A percentile compares a stretch with the other conserved stretches of the same genome.
phyloP scores from a whole-genome alignment of 2,113 vertebrate species.

The Nerophis lumbriciformis region DNA sequence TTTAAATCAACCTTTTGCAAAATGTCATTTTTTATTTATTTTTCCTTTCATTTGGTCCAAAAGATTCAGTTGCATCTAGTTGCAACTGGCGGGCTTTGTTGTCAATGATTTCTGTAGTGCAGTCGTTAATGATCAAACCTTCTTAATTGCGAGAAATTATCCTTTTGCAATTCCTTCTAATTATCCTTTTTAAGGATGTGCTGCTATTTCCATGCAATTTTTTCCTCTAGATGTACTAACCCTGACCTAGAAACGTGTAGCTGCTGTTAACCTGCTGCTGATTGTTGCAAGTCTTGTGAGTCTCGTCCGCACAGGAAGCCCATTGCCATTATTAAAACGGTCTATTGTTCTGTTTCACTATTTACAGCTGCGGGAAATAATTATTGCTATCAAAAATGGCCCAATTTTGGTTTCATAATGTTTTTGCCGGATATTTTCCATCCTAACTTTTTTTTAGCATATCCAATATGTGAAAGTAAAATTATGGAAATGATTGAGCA shows the following conservation, averaged over 20 bases:
- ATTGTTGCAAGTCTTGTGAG: constrained; percentile 49
- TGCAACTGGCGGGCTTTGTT: not conserved
- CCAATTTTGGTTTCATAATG: constrained; percentile 46
- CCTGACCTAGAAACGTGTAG: constrained; percentile 31
- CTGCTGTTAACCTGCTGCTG: constrained; percentile 53
- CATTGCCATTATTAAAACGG: constrained; percentile 57
- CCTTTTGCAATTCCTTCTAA: constrained; percentile 19
- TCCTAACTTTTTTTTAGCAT: constrained; percentile 5
- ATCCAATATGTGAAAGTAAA: no score
- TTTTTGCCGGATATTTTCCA: constrained; percentile 45
- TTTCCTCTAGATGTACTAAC: not conserved
- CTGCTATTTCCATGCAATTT: constrained; percentile 17
- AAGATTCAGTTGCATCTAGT: not conserved
- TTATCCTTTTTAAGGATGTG: constrained; percentile 31
- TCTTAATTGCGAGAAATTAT: constrained; percentile 1
- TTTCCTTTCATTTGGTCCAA: not conserved
- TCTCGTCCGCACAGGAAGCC: constrained; percentile 48
- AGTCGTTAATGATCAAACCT: not conserved
- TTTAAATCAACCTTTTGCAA: constrained; percentile 20
- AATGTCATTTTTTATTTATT: constrained; percentile 10
- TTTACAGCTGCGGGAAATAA: constrained; percentile 51
- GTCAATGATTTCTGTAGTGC: not conserved
- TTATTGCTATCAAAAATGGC: constrained; percentile 52
- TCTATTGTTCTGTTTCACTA: constrained; percentile 44
- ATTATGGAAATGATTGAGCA: no score